These are phyloP conservation scores for Erebia epiphron DNA, from an alignment of 2,888 invertebrate species.

Conservation along the genomic window DNA sequence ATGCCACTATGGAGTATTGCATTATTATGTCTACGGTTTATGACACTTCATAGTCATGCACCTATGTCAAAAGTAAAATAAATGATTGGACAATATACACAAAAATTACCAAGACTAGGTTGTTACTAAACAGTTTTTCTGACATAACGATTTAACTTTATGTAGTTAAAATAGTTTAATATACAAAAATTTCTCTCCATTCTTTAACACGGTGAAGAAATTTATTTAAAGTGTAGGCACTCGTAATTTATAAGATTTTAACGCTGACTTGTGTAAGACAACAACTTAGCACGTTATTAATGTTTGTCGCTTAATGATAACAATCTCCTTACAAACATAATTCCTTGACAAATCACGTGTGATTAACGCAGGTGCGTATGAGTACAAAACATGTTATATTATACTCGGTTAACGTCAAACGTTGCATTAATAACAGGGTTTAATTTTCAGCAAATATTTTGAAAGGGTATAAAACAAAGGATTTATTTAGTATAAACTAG, in stretches of 20 bases:
- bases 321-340: conserved; percentile 23
- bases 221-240: neutral
- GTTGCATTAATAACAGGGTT: conserved; percentile 10
- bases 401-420: neutral
- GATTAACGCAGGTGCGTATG: conserved; percentile 22
- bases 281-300: conserved; percentile 11
- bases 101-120: no score
- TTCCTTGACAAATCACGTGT: conserved; percentile 20
- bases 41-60: no score
- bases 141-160: no score
- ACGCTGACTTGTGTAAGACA: conserved; percentile 7
- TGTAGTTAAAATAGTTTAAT: no score
- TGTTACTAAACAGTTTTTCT: no score
- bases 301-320: conserved; percentile 16
- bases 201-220: neutral
- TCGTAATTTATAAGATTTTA: conserved; percentile 2
- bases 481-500: neutral
- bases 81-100: no score
- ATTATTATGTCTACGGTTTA: no score
- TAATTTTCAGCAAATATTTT: conserved; percentile 1
- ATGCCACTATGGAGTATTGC: no score
- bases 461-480: neutral
- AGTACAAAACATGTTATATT: neutral
- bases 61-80: no score
- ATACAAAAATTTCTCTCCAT: neutral